A percentile compares a stretch with the other conserved stretches of the same genome.
Conservation (phyloP, 2,113 vertebrate genomes). For the Stigmatopora nigra region DNA sequence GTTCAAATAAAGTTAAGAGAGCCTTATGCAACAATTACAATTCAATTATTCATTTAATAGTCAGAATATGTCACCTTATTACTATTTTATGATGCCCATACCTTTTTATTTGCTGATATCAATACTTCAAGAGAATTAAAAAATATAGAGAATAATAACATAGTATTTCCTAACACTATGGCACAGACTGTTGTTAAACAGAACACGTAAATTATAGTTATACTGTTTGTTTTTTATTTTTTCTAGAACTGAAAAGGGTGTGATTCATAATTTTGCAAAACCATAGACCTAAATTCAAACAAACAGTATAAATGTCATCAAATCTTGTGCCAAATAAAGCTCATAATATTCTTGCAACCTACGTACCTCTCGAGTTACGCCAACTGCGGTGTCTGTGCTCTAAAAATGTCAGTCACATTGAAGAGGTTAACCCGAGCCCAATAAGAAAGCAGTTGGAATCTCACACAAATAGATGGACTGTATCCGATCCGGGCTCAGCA, state of each 20-base stretch:
- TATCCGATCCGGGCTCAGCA: slow-evolving; percentile 63
- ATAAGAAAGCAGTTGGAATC: slow-evolving; percentile 54
- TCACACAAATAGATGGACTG: slow-evolving; percentile 58
- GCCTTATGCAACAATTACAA: no score
- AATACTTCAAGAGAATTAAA: slow-evolving; percentile 6
- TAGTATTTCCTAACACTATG: no score
- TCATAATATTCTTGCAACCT: slow-evolving; percentile 52
- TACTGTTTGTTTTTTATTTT: background rate
- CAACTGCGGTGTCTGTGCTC: slow-evolving; percentile 55
- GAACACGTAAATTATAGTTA: background rate
- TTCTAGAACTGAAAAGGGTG: slow-evolving; percentile 22
- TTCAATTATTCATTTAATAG: no score
- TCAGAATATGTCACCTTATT: background rate
- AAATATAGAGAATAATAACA: slow-evolving; percentile 1
- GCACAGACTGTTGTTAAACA: background rate
- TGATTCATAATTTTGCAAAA: slow-evolving; percentile 37
- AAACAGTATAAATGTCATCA: slow-evolving; percentile 39
- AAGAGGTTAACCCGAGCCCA: slow-evolving; percentile 58
- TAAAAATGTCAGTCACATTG: slow-evolving; percentile 67
- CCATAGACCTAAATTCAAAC: slow-evolving; percentile 34
- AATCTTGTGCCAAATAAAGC: slow-evolving; percentile 40
- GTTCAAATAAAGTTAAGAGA: no score
- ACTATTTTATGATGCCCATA: background rate
- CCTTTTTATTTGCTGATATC: background rate
- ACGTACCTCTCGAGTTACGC: slow-evolving; percentile 38